Percentiles rank a stretch among this genome's conserved stretches.
Evolutionary conservation across 2,888 invertebrate species (phyloP).

Genomic region (Drosophila kambysellisi): DNA sequence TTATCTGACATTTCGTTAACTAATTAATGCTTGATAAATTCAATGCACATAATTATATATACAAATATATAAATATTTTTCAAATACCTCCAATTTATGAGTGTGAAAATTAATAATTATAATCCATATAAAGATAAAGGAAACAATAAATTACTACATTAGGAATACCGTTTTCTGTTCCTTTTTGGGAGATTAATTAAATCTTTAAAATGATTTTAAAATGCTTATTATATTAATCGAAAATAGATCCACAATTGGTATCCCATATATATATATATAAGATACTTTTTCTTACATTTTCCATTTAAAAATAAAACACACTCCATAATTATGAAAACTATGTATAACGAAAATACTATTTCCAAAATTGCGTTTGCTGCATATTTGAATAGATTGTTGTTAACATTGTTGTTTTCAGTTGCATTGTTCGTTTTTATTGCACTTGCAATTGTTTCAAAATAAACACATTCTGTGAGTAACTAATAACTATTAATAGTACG

Average conservation of each 20-base stretch:
- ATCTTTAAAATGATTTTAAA: background rate
- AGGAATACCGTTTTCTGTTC: too few species aligned
- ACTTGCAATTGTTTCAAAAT: background rate
- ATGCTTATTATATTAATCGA: background rate
- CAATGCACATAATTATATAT: background rate
- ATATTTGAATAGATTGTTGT: slow-evolving; percentile 1
- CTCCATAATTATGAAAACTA: background rate
- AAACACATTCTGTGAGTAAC: background rate
- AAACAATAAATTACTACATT: background rate
- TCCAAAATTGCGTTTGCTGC: background rate
- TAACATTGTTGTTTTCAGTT: slow-evolving; percentile 8
- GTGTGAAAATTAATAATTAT: background rate
- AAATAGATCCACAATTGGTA: background rate
- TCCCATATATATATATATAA: background rate
- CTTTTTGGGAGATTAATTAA: too few species aligned
- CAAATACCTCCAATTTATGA: background rate
- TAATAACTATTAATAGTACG: slow-evolving; percentile 11
- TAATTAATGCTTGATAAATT: background rate
- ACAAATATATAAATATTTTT: background rate
- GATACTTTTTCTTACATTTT: background rate
- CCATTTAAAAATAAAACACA: background rate
- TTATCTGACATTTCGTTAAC: background rate
- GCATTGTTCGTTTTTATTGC: background rate
- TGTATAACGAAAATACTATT: background rate
- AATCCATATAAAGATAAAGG: background rate